These are phyloP conservation scores for Agonopterix alstromeriana DNA, from an alignment of 2,888 invertebrate genomes.

Conservation along the genomic window DNA sequence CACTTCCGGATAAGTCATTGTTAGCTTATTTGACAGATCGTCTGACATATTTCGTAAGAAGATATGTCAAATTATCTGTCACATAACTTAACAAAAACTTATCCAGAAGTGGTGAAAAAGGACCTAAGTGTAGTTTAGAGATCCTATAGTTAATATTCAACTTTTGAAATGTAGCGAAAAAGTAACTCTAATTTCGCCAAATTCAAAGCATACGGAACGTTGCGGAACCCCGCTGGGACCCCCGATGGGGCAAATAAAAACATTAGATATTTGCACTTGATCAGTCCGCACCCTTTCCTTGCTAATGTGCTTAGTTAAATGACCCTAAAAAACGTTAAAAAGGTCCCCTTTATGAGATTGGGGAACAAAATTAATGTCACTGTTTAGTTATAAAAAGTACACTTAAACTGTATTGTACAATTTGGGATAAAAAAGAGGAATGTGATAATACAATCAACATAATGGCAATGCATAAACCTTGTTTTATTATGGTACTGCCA, in stretches of 20 bases:
- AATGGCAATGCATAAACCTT: background rate
- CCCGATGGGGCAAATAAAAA: slow-evolving; percentile 53
- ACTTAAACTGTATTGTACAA: background rate
- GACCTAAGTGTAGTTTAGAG: background rate
- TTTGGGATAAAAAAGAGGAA: no score
- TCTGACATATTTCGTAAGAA: no score
- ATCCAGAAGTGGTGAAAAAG: no score
- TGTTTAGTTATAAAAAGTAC: slow-evolving; percentile 10
- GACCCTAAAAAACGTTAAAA: slow-evolving; percentile 54
- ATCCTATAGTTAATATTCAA: background rate
- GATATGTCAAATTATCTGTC: no score
- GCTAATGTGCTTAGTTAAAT: slow-evolving; percentile 65
- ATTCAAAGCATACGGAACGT: slow-evolving; percentile 18
- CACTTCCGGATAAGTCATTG: no score
- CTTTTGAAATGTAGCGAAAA: slow-evolving; percentile 7
- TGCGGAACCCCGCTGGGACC: slow-evolving; percentile 15
- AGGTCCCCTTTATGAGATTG: slow-evolving; percentile 28
- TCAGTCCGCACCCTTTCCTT: slow-evolving; percentile 57
- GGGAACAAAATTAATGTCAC: slow-evolving; percentile 26
- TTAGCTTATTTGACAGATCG: no score
- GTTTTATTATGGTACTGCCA: background rate
- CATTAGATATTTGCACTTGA: slow-evolving; percentile 67
- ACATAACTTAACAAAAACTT: no score
- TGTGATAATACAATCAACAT: no score
- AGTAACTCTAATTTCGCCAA: slow-evolving; percentile 7